Evolutionary conservation across 2,888 invertebrate genomes (phyloP).

Genomic region (Caenorhabditis sinica): DNA sequence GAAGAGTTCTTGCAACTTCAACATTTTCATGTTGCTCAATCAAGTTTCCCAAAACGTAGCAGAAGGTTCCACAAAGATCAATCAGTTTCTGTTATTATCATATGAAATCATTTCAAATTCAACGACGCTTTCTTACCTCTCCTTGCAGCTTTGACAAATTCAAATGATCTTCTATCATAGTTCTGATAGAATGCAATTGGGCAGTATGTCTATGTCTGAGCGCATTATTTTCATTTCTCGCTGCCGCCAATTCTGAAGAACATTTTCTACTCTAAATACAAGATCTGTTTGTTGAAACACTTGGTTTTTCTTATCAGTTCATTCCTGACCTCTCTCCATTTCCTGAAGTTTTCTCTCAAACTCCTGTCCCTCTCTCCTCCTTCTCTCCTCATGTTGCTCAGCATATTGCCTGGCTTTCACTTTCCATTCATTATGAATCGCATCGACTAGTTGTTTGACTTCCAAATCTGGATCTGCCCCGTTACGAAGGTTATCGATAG

Average conservation of each 20-base stretch:
- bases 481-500: neutral
- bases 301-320: neutral
- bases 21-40: slow-evolving; percentile 18
- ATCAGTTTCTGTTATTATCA: neutral
- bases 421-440: slow-evolving; percentile 5
- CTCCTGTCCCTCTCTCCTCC: neutral
- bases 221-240: neutral
- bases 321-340: neutral
- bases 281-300: neutral
- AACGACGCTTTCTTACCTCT: neutral
- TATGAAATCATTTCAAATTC: neutral
- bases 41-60: slow-evolving; percentile 1
- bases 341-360: neutral
- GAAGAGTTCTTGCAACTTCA: neutral
- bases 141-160: neutral
- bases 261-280: neutral
- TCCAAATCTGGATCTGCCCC: neutral
- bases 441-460: neutral
- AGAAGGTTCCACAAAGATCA: neutral
- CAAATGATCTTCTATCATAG: neutral
- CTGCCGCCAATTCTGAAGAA: neutral
- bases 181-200: neutral
- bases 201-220: neutral
- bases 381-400: slow-evolving; percentile 1
- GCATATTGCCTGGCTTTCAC: neutral